Evolutionary conservation across 2,888 invertebrate genomes (phyloP), one percentile per base, ranked within the genome.

Genomic region (Steinernema hermaphroditum): DNA sequence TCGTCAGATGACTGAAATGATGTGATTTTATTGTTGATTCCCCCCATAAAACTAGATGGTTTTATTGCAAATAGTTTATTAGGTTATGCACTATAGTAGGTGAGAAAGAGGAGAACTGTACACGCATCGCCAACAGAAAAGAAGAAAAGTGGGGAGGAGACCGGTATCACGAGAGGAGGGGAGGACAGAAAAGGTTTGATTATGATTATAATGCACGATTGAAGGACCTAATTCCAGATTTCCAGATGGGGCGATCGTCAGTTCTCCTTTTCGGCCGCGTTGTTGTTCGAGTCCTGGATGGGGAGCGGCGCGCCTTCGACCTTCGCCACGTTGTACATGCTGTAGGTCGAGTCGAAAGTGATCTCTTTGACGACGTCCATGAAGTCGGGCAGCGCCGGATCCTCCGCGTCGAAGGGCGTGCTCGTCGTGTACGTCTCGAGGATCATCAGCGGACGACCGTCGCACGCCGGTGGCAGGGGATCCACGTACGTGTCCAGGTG

Each of bases 351-450:
- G 32, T 83, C 83, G 14, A 80, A 80, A 29, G 85, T 85, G 75
- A 85, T 80, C 75, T 85, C 85, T 77, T 83, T 77, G 54, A 80
- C 80, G 37, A 85, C 76, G 27, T 76, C 75, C 27, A 86, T 69
- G 72, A 82, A 85, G 8, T 76, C 73, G 24, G 85, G 85, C 54
- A 85, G 75, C 46, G 75, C 75, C 14, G 83, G 80, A 16, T 78
- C 72, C 14, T 77, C 71, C 29, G 76, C 76, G 41, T 80, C 81
- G 49, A n/a, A n/a, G n/a, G 70, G 74, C 9, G 80, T 80, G 16
- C 76, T 78, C 12, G 83, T 84, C 19, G 85, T 85, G 72, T 85
- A 86, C 29, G 84, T 84, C 78, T 85, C 85, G 76, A 85, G 77
- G 70, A 86, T 83, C 77, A 86, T 83, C 68, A 85, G 70, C 27